phyloP scores from a whole-genome alignment of 2,113 vertebrate species.

The Lontra canadensis region DNA sequence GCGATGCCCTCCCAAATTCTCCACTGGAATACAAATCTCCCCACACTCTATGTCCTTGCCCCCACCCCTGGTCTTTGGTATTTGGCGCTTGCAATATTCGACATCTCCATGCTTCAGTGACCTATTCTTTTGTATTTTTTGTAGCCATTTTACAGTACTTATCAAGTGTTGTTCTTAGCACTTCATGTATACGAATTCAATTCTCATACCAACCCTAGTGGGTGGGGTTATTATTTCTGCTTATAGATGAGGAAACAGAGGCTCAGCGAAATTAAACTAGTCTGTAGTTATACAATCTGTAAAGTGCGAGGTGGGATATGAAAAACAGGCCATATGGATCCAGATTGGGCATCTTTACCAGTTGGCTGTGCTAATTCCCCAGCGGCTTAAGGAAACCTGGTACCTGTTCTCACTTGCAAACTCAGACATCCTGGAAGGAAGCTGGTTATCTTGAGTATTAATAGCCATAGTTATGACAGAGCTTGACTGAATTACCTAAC shows the following conservation, averaged over 20 bases:
- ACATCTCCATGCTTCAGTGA: neutral
- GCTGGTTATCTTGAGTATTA: neutral
- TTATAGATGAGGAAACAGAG: neutral
- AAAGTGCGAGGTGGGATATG: neutral
- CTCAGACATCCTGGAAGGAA: neutral
- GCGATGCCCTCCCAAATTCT: no score
- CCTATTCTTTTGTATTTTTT: neutral
- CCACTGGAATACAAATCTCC: neutral
- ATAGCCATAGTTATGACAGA: neutral
- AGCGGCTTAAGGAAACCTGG: neutral
- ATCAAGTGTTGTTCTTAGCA: neutral
- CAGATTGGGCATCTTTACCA: neutral
- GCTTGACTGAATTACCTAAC: neutral
- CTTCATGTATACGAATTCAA: neutral
- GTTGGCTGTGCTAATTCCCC: neutral
- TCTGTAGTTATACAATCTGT: neutral
- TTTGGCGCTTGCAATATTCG: neutral
- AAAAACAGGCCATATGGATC: neutral
- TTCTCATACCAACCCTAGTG: neutral
- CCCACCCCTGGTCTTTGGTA: neutral
- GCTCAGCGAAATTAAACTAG: neutral
- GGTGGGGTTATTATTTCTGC: neutral
- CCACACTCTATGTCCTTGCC: no score
- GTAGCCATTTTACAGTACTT: neutral
- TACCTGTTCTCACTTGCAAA: neutral